Conservation (phyloP, 2,113 vertebrate genomes). For the Campylorhamphus procurvoides region DNA sequence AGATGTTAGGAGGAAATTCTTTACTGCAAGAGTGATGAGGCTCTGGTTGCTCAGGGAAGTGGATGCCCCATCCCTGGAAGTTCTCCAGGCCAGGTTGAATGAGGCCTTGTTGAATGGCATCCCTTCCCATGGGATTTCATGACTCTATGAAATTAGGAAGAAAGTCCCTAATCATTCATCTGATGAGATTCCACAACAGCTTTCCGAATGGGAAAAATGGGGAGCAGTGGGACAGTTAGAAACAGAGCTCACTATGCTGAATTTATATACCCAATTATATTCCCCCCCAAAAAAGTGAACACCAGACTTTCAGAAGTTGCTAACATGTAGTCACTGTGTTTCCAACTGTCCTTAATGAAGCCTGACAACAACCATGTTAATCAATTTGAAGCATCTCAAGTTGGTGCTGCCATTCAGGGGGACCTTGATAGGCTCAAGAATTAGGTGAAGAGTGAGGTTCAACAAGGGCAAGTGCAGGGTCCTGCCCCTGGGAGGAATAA, state of each 20-base stretch:
- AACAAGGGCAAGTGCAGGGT: background rate
- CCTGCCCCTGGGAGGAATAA: background rate
- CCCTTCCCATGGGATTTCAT: background rate
- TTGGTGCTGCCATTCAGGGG: background rate
- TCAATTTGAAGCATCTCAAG: background rate
- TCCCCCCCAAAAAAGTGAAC: background rate
- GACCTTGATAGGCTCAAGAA: no score
- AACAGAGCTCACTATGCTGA: background rate
- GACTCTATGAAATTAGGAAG: background rate
- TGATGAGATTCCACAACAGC: background rate
- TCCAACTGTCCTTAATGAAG: background rate
- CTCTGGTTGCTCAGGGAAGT: background rate
- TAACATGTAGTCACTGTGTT: background rate
- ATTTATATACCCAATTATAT: background rate
- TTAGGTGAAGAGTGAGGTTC: background rate
- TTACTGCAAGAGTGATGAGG: background rate
- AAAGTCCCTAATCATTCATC: background rate
- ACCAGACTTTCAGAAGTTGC: background rate
- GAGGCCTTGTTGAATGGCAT: background rate
- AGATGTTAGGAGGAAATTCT: background rate
- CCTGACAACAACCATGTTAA: accelerated
- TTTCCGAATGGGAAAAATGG: background rate
- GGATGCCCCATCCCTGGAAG: background rate
- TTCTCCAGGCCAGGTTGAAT: background rate
- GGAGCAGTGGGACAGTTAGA: background rate